These are phyloP conservation scores for Oceanites oceanicus DNA, from an alignment of 2,113 vertebrate species.

Conservation along the genomic window DNA sequence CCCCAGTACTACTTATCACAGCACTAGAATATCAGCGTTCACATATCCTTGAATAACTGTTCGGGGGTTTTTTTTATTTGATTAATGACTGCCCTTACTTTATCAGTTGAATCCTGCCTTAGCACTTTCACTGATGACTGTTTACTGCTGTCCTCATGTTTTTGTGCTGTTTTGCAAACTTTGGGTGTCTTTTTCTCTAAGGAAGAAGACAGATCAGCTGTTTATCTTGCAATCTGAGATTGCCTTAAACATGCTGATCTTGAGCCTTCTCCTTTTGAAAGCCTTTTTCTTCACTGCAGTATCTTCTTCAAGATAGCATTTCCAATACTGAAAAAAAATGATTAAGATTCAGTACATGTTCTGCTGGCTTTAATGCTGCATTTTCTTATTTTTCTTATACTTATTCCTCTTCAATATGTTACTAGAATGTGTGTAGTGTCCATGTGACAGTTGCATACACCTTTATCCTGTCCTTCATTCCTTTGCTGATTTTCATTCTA, in stretches of 20 bases:
- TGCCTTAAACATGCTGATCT: background rate
- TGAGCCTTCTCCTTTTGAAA: background rate
- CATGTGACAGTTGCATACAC: background rate
- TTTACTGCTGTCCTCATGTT: background rate
- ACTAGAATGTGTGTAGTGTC: background rate
- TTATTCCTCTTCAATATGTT: background rate
- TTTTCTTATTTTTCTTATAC: background rate
- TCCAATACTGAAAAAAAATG: fast-evolving
- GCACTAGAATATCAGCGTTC: background rate
- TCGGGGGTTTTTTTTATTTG: background rate
- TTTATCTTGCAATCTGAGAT: background rate
- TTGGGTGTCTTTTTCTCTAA: background rate
- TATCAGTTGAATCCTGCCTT: background rate
- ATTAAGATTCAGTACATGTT: background rate
- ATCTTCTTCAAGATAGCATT: background rate
- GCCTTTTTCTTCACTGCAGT: background rate
- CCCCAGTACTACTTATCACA: background rate
- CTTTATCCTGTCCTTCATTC: background rate
- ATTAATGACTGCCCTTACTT: background rate
- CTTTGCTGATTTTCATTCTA: background rate
- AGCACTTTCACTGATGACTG: background rate
- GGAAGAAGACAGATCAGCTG: background rate
- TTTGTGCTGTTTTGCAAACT: background rate
- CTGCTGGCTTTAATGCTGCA: background rate
- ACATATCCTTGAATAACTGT: background rate